Evolutionary conservation across 1,140 invertebrate species (phyloP).

Genomic region (Rhyacophila brunnea): DNA sequence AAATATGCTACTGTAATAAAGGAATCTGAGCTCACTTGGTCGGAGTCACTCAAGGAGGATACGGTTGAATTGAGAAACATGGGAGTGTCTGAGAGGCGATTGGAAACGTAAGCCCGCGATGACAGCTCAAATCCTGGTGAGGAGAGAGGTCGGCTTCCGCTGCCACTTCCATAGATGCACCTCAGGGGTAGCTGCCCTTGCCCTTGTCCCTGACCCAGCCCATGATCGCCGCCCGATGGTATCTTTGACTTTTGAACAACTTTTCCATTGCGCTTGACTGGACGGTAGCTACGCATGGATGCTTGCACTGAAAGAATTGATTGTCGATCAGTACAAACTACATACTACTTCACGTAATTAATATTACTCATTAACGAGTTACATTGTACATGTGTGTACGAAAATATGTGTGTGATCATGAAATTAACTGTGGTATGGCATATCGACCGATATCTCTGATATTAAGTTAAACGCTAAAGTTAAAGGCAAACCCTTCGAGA

Average conservation of each 20-base stretch:
- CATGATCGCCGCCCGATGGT: neutral
- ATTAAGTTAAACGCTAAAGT: too few relatives aligned
- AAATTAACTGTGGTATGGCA: too few relatives aligned
- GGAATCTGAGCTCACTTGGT: conserved; percentile 22
- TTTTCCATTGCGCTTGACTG: conserved; percentile 14
- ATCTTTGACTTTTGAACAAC: conserved; percentile 11
- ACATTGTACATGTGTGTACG: too few relatives aligned
- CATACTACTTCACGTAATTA: too few relatives aligned
- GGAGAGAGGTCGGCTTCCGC: conserved; percentile 5
- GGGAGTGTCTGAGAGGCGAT: conserved; percentile 1
- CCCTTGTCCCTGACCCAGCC: too few relatives aligned
- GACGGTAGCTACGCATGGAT: conserved; percentile 12
- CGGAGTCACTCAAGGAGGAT: conserved; percentile 5
- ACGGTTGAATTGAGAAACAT: neutral
- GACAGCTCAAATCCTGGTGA: conserved; percentile 4
- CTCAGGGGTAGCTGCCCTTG: conserved; percentile 1
- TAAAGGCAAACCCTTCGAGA: too few relatives aligned
- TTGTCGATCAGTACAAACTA: too few relatives aligned
- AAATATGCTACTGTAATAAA: too few relatives aligned
- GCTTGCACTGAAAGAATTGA: neutral
- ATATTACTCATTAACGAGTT: too few relatives aligned
- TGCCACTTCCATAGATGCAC: conserved; percentile 2
- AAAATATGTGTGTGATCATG: too few relatives aligned
- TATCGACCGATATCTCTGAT: too few relatives aligned
- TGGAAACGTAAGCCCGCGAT: conserved; percentile 4